Evolutionary conservation across 2,113 vertebrate genomes (phyloP).

Genomic region (Tyrannus savana): DNA sequence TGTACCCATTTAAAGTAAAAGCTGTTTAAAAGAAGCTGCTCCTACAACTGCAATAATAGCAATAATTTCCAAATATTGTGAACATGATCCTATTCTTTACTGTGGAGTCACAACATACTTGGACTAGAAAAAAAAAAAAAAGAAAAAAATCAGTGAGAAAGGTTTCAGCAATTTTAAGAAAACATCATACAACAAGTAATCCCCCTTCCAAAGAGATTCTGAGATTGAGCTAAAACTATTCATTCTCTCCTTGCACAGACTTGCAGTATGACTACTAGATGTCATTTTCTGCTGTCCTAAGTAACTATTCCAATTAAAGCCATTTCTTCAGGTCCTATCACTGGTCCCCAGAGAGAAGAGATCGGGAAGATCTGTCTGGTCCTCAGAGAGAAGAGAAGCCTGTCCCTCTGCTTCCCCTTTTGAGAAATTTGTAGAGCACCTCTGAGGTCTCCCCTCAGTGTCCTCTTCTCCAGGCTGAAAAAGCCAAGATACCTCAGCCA

Average conservation of each 20-base stretch:
- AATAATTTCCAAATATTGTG: neutral
- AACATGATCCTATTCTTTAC: neutral
- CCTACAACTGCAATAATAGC: neutral
- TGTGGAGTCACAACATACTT: neutral
- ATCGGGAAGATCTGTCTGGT: neutral
- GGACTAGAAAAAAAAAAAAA: neutral
- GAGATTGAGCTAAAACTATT: neutral
- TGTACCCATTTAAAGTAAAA: neutral
- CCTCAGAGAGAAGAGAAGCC: neutral
- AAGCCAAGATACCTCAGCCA: neutral
- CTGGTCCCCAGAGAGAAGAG: neutral
- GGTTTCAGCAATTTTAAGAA: neutral
- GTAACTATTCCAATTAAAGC: neutral
- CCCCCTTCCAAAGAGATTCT: neutral
- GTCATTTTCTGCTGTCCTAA: neutral
- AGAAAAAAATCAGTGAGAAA: neutral
- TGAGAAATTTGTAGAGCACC: neutral
- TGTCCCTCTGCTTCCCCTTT: neutral
- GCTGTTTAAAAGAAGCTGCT: neutral
- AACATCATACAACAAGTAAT: neutral
- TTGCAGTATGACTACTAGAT: neutral
- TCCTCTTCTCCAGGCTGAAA: neutral
- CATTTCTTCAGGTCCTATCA: neutral
- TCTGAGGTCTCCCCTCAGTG: neutral
- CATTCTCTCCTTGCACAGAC: neutral